Base-by-base conservation (phyloP, 2,888 invertebrate genomes). In the Pseudococcus viburni region DNA sequence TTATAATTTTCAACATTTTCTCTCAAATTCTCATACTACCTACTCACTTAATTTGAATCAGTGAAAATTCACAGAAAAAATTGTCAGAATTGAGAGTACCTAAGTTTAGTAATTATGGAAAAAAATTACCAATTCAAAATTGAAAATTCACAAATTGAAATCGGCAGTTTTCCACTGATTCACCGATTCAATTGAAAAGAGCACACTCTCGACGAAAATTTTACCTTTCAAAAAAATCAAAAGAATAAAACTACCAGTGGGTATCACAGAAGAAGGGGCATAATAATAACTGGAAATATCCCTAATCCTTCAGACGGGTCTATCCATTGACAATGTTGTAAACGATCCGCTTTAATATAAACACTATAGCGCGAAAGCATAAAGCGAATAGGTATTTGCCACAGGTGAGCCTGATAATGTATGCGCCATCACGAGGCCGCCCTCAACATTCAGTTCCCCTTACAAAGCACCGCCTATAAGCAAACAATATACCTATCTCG, bases 341-440 rank as follows among this genome's bases (percentile, higher is more conserved):
- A 83, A 46, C 46, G 80, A 83, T 83, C 80, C 33, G 80, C 46
- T 83, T 73, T 73, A 73, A 73, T 33, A 33, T 83, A 33, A 83
- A 83, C 46, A 46, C 19, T 83, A 42, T 83, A 46, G 77, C 77
- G 77, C 80, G 46, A 46, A 83, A 83, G 77, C 17, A 83, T 39
- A 83, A 46, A 83, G 19, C 80, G 80, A 46, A 83, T 83, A 86
- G 86, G 86, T 77, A 77, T 48, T 77, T 86, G 88, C 89, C 90
- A 90, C 90, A 90, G 90, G 89, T 90, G 89, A 89, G 89, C 89
- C 83, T 64, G 17, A 86, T 89, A 89, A 89, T 89, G 84, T 89
- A 89, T 89, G 88, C 89, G 80, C 64, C 89, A 88, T 86, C 89
- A 89, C 89, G 86, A 84, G 83, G 80, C 46, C 88, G 80, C 88